Percentiles rank a stretch among this genome's conserved stretches.
phyloP scores from a whole-genome alignment of 2,113 vertebrate genomes.

The Crocuta crocuta region DNA sequence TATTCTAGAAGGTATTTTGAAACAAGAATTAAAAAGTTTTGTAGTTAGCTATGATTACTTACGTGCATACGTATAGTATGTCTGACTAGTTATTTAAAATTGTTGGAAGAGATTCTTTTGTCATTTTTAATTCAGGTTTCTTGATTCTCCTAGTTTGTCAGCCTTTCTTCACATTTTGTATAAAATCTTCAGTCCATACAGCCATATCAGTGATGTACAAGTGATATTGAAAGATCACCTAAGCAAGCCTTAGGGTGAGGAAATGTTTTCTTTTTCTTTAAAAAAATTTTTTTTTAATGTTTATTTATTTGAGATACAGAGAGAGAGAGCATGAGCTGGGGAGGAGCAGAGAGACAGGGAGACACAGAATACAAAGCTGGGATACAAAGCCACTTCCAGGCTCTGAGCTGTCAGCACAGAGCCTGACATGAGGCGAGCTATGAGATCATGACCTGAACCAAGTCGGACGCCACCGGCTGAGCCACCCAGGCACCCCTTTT shows the following conservation, averaged over 20 bases:
- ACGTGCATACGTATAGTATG: neutral
- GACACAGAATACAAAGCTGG: neutral
- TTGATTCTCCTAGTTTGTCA: neutral
- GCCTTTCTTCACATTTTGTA: constrained; percentile 23
- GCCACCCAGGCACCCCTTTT: neutral
- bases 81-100: neutral
- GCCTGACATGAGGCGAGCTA: neutral
- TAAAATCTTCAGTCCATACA: neutral
- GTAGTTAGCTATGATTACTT: neutral
- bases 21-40: neutral
- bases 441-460: neutral
- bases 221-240: neutral
- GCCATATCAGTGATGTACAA: neutral
- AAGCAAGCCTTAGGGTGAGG: neutral
- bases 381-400: no score
- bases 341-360: neutral
- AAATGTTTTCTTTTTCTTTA: neutral
- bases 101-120: neutral
- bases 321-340: neutral
- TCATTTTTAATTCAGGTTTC: neutral
- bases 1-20: constrained; percentile 43
- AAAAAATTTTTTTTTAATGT: neutral
- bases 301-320: neutral
- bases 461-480: neutral
- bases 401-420: neutral